phyloP scores from a whole-genome alignment of 2,797 vertebrate species.

The Peromyscus attwateri region DNA sequence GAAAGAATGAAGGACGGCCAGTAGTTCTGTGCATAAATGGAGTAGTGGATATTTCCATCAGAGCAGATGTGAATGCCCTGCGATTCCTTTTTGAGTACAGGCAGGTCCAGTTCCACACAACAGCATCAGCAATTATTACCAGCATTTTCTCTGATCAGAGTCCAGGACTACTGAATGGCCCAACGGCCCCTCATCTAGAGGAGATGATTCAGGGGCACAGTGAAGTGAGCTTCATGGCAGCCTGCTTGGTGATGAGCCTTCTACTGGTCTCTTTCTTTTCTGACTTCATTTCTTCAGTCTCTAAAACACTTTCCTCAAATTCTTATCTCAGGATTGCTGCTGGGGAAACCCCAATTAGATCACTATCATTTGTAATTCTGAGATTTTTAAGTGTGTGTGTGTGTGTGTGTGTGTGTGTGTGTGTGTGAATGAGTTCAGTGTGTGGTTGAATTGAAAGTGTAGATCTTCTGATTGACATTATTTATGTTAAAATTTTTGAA shows the following conservation, averaged over 20 bases:
- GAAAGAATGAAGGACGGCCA: not conserved
- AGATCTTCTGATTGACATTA: not conserved
- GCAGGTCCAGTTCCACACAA: not conserved
- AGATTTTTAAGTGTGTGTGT: not conserved
- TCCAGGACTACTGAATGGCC: not conserved
- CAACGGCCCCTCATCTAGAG: not conserved
- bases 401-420: not conserved
- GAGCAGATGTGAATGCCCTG: not conserved
- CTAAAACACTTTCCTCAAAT: not conserved
- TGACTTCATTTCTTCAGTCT: not conserved
- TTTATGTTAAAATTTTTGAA: not conserved
- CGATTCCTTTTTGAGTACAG: not conserved
- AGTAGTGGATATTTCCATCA: not conserved
- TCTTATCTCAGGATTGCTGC: not conserved
- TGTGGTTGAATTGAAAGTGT: not conserved
- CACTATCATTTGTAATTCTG: not conserved
- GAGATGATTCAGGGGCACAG: not conserved
- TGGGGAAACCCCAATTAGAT: not conserved
- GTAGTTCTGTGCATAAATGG: not conserved
- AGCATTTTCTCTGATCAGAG: not conserved
- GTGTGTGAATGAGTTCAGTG: not conserved
- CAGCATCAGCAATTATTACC: not conserved
- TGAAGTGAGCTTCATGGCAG: rapidly evolving
- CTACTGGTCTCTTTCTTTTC: not conserved
- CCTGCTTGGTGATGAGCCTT: not conserved